Base-by-base conservation (phyloP, 2,888 invertebrate species). In the Galerucella nymphaeae region DNA sequence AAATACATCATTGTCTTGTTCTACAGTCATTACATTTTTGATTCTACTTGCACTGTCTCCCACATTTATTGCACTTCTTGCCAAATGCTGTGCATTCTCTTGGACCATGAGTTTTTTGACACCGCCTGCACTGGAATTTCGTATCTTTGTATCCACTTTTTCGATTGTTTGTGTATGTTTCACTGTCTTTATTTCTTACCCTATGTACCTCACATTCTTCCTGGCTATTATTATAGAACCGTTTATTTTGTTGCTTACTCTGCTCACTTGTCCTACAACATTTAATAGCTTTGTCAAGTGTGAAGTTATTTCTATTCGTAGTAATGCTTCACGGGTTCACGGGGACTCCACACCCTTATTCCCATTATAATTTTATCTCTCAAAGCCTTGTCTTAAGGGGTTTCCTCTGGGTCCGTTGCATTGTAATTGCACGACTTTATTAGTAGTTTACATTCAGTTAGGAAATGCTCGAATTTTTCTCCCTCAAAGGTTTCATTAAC, bases 121-220 rank as follows among this genome's bases (percentile, higher is more conserved):
- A 70, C n/a, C 57, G 18, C 41, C 58, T 64, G 45, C 70, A 70
- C 23, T 70, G 59, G n/a, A 70, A 70, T 53, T 42, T 42, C 53
- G 11, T 53, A 5, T 53, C 11, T 5, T 53, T 30, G 59, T 42
- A 42, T 42, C 42, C 11, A 42, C 42, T 42, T 11, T 42, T 42
- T 42, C 42, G 10, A 42, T 42, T 42, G 11, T 4, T 42, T 42
- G 6, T 42, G 42, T 42, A 42, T 42, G 42, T 42, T 42, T 42
- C 42, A 42, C 11, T 42, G 42, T 42, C 42, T 42, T 42, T 8
- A 42, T 42, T 42, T 6, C 11, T 42, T 42, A 42, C 42, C 6
- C 11, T 10, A 42, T 42, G 42, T 42, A 42, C 42, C 42, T 42
- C 42, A 42, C 42, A 53, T 53, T 53, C n/a, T n/a, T n/a, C n/a